Conservation (phyloP, 2,888 invertebrate genomes). For the Leptinotarsa tumamoca region DNA sequence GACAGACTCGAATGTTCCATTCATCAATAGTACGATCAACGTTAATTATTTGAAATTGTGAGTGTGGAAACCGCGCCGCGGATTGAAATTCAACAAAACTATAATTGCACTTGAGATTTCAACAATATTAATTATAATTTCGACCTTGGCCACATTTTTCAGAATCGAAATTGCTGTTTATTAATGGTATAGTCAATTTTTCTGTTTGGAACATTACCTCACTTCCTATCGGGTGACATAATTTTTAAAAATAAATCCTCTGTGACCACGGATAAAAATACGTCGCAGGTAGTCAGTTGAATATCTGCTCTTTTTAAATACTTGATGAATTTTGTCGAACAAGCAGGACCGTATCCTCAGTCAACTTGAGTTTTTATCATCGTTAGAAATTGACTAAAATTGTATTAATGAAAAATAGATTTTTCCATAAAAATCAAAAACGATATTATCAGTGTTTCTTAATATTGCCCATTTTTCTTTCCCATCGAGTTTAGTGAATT, state of each 20-base stretch:
- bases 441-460: too few species aligned
- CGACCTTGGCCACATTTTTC: conserved; percentile 40
- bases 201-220: conserved; percentile 46
- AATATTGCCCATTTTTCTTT: too few species aligned
- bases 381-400: background rate
- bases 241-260: conserved; percentile 51
- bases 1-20: background rate
- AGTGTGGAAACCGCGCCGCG: background rate
- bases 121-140: conserved; percentile 29
- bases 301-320: conserved; percentile 2
- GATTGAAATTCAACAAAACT: conserved; percentile 13
- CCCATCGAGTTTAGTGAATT: too few species aligned
- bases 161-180: conserved; percentile 36
- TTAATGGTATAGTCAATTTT: conserved; percentile 44
- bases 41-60: background rate
- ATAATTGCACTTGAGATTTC: conserved; percentile 13
- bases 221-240: conserved; percentile 53
- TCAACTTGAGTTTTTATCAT: background rate
- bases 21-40: background rate
- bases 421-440: too few species aligned
- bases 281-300: conserved; percentile 16
- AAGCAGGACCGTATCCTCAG: background rate
- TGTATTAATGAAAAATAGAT: too few species aligned
- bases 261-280: conserved; percentile 28
- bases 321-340: background rate